Evolutionary conservation across 1,140 invertebrate genomes (phyloP).

Genomic region (Oryzaephilus surinamensis): DNA sequence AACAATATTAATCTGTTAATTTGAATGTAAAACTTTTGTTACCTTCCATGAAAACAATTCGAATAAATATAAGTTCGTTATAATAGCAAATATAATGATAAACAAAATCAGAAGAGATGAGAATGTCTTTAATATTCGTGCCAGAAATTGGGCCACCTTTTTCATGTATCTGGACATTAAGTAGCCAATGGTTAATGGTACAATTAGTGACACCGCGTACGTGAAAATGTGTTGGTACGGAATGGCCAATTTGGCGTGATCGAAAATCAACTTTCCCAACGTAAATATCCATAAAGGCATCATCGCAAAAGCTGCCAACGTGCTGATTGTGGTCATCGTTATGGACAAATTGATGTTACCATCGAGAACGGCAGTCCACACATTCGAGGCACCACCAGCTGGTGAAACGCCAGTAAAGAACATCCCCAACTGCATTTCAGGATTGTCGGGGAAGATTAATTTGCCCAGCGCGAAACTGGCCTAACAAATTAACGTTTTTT

Average conservation of each 20-base stretch:
- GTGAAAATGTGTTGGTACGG: constrained; percentile 72
- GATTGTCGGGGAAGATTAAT: constrained; percentile 56
- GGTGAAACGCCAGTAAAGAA: constrained; percentile 88
- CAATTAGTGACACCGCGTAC: constrained; percentile 65
- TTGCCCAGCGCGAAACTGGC: constrained; percentile 65
- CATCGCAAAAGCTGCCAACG: constrained; percentile 42
- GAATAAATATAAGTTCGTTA: constrained; percentile 87
- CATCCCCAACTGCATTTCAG: constrained; percentile 70
- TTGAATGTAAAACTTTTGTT: constrained; percentile 27
- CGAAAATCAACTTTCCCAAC: constrained; percentile 68
- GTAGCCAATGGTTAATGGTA: constrained; percentile 75
- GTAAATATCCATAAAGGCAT: constrained; percentile 95
- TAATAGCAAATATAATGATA: constrained; percentile 84
- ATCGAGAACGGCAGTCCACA: constrained; percentile 80
- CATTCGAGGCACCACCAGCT: constrained; percentile 90
- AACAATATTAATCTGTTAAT: not conserved
- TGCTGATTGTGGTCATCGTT: constrained; percentile 83
- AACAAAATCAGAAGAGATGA: constrained; percentile 75
- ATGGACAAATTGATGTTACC: constrained; percentile 85
- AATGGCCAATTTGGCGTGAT: constrained; percentile 55
- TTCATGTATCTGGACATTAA: constrained; percentile 60
- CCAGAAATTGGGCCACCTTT: constrained; percentile 55
- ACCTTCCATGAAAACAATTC: constrained; percentile 80
- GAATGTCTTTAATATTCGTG: constrained; percentile 76
- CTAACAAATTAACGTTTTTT: constrained; percentile 38